Base-by-base conservation (phyloP, 2,888 invertebrate genomes). In the Epinotia ramella region DNA sequence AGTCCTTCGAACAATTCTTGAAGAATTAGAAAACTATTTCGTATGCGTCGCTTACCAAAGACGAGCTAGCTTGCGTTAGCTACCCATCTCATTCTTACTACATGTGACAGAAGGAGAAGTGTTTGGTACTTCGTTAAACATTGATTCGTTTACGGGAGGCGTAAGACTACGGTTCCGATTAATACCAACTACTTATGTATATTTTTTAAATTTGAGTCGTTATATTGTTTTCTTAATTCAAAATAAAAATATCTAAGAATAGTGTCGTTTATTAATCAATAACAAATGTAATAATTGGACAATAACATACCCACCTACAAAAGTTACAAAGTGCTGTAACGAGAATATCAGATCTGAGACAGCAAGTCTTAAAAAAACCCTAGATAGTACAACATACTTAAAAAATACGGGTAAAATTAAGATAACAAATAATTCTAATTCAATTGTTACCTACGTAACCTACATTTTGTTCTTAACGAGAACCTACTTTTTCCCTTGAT, bases 1-100 rank as follows among this genome's bases (percentile, higher is more conserved):
- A 89, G 60, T 83, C 89, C 2, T 91, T 93, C 81, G 80, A 91
- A 79, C 90, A 92, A 20, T 92, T 89, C 78, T 83, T 92, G 18
- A 85, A 83, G 63, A 79, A 82, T 49, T 84, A 81, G 77, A 28
- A 6, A 44, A 53, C 4, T 5, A 5, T 49, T 16, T 16, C n/a
- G 53, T 40, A 6, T 7, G 6, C 24, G 24, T 28, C 24, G 6
- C 33, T 40, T 40, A 40, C 9, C 40, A 9, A 7, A 40, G 7
- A 40, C 40, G 40, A 40, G 44, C 20, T n/a, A n/a, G n/a, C 3
- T 11, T 63, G 63, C 12, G 18, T 33, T 63, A n/a, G n/a, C 12
- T 11, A 9, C 11, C n/a, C 33, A 3, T 16, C 16, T 28, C 18
- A 4, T n/a, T 62, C n/a, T 12, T 11, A 63, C n/a, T 9, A 7